A percentile compares a stretch with the other conserved stretches of the same genome.
These are phyloP conservation scores for Spisula subtruncata DNA, from an alignment of 2,888 invertebrate species.

Conservation along the genomic window DNA sequence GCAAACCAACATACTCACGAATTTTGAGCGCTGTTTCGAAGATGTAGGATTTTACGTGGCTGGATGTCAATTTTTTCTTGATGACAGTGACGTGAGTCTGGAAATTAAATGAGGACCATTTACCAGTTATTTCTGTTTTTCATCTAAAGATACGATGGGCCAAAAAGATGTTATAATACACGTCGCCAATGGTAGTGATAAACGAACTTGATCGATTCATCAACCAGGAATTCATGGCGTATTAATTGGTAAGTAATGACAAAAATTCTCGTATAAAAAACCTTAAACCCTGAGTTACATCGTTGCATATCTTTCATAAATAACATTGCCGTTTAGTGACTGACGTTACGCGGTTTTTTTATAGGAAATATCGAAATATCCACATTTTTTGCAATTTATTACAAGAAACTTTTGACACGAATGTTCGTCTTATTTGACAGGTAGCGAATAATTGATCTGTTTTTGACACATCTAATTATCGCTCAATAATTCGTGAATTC, in stretches of 20 bases:
- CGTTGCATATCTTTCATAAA: neutral
- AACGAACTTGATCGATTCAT: constrained; percentile 41
- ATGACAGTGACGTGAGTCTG: neutral
- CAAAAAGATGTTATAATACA: neutral
- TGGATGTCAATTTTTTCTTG: neutral
- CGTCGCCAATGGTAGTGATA: constrained; percentile 25
- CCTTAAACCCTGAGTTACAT: neutral
- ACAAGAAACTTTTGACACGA: neutral
- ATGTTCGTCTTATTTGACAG: constrained; percentile 31
- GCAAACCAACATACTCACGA: neutral
- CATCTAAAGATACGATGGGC: neutral
- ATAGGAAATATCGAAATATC: neutral
- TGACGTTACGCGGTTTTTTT: neutral
- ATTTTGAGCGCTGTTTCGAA: constrained; percentile 2
- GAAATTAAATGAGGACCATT: neutral
- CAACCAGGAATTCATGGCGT: neutral
- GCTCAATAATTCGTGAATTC: neutral
- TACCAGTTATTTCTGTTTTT: neutral
- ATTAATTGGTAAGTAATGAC: constrained; percentile 52
- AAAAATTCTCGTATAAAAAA: constrained; percentile 24
- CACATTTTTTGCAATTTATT: neutral
- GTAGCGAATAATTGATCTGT: constrained; percentile 36
- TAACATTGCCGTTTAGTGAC: neutral
- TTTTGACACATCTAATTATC: constrained; percentile 48
- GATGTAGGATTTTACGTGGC: constrained; percentile 10